Percentiles rank a stretch among this genome's conserved stretches.
phyloP scores from a whole-genome alignment of 2,888 invertebrate species.

The Drosophila monieri region DNA sequence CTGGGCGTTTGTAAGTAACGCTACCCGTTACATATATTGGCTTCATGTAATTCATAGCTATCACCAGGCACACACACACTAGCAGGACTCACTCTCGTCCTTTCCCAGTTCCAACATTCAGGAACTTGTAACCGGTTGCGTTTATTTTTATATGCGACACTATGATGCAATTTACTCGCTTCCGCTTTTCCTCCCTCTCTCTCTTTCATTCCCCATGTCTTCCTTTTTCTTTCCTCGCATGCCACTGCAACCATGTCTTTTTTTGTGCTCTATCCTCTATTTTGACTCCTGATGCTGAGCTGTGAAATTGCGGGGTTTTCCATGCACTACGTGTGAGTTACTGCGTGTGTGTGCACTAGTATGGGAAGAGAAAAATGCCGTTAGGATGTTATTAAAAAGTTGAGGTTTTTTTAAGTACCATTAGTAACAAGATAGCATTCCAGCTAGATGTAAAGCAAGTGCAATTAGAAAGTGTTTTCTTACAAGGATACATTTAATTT shows the following conservation, averaged over 20 bases:
- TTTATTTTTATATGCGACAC: slow-evolving; percentile 79
- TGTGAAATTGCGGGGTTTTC: slow-evolving; percentile 69
- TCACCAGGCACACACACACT: slow-evolving; percentile 47
- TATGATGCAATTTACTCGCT: slow-evolving; percentile 77
- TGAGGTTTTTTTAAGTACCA: neutral
- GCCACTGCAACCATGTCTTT: slow-evolving; percentile 29
- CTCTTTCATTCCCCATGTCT: slow-evolving; percentile 19
- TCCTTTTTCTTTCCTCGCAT: slow-evolving; percentile 45
- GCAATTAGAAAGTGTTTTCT: slow-evolving; percentile 3
- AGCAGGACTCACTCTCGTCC: slow-evolving; percentile 6
- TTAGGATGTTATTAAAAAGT: slow-evolving; percentile 38
- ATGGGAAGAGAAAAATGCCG: slow-evolving; percentile 23
- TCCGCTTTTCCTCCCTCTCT: slow-evolving; percentile 49
- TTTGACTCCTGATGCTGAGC: slow-evolving; percentile 61
- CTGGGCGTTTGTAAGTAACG: slow-evolving; percentile 48
- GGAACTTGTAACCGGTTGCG: slow-evolving; percentile 67
- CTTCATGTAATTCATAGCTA: slow-evolving; percentile 75
- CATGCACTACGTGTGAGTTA: slow-evolving; percentile 41
- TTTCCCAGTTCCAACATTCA: slow-evolving; percentile 22
- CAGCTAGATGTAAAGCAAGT: neutral
- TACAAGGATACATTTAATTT: neutral
- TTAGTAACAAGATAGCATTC: neutral
- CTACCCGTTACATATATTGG: slow-evolving; percentile 47
- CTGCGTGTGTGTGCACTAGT: slow-evolving; percentile 8
- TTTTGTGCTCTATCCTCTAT: slow-evolving; percentile 13